Conservation (phyloP, 2,797 vertebrate species). For the Fistularia tabacaria region DNA sequence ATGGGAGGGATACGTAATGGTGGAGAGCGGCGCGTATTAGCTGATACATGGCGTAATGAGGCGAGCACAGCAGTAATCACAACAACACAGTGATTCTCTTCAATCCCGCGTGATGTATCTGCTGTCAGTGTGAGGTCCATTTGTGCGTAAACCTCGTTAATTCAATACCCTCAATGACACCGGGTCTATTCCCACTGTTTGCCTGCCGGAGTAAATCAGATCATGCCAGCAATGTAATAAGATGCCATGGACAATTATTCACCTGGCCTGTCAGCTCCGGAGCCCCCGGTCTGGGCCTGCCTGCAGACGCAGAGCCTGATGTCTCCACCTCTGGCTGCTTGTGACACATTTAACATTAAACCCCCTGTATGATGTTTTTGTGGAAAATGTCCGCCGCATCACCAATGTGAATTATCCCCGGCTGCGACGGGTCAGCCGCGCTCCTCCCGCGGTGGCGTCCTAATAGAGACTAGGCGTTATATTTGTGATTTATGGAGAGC, state of each 20-base stretch:
- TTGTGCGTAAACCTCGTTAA: conserved; percentile 60
- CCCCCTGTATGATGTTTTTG: conserved; percentile 43
- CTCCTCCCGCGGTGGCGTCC: conserved; percentile 13
- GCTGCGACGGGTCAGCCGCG: conserved; percentile 46
- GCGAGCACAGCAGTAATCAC: conserved; percentile 35
- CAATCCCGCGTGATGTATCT: conserved; percentile 54
- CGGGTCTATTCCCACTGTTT: conserved; percentile 56
- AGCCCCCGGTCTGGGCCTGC: conserved; percentile 56
- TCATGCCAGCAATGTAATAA: conserved; percentile 63
- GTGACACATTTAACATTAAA: conserved; percentile 69
- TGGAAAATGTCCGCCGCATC: conserved; percentile 21
- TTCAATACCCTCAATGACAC: conserved; percentile 53
- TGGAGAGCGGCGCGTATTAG: conserved; percentile 3
- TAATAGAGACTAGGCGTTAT: conserved; percentile 41
- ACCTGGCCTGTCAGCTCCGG: conserved; percentile 64
- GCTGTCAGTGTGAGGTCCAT: conserved; percentile 48
- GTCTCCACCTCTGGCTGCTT: conserved; percentile 53
- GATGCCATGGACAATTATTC: conserved; percentile 67
- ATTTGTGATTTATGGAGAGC: conserved; percentile 46
- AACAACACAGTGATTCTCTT: conserved; percentile 42
- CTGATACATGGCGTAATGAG: conserved; percentile 34
- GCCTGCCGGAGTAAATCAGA: conserved; percentile 62
- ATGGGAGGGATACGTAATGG: background rate
- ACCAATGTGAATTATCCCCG: conserved; percentile 66
- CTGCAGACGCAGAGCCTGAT: conserved; percentile 44